Evolutionary conservation across 1,140 invertebrate species (phyloP), one percentile per base, ranked within the genome.

Genomic region (Himalopsyche phryganea): DNA sequence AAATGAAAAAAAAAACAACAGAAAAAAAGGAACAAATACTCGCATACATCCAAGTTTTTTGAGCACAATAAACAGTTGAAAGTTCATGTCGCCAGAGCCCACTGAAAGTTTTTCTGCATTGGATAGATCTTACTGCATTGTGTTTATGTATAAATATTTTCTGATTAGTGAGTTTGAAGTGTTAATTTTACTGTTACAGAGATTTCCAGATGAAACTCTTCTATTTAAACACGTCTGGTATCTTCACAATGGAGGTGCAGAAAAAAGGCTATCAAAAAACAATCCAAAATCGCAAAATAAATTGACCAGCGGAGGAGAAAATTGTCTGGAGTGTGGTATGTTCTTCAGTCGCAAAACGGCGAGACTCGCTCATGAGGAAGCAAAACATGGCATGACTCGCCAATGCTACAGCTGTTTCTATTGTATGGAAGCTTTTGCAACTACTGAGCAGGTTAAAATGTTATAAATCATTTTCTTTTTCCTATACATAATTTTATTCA

Each of bases 371-470:
- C 54, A 57, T 18, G 54, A 57, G 19, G 54, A 57, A 23, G 42
- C 35, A 28, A 13, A 9, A n/a, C 54, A 57, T 35, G 54, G 54
- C 49, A 36, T 50, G 1, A 33, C 13, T 9, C 19, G 54, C 0
- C 20, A 44, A 15, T 57, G 54, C 33, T n/a, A 33, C 2, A 19
- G 50, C n/a, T 57, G 54, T 40, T 15, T 50, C 6, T 35, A 50
- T 33, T 57, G 54, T n/a, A 50, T 42, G 46, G 47, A 57, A 38
- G 54, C 54, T 14, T 57, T 57, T 42, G 33, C 47, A 13, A 57
- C 23, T 33, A 1, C 19, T 15, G 23, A 35, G 11, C 47, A 57
- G 54, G 54, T 57, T 17, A 45, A 45, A 15, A 17, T 42, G 14
- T 6, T 42, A 11, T 7, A 42, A 9, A 11, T 42, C 15, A n/a